phyloP scores from a whole-genome alignment of 2,888 invertebrate species.

The Cactoblastis cactorum region DNA sequence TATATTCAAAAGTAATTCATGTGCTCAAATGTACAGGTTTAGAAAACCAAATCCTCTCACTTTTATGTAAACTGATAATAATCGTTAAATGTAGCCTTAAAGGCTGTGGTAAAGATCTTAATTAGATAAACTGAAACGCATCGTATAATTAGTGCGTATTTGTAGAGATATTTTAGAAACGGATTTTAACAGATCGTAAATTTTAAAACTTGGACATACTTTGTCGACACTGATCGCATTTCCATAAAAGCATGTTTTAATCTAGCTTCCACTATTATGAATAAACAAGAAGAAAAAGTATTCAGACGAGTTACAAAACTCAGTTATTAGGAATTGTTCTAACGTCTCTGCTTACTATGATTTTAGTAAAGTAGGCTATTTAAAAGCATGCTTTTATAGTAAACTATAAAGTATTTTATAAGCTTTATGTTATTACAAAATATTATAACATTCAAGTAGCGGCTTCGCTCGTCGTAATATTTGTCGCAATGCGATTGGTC shows the following conservation, averaged over 20 bases:
- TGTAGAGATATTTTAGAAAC: slow-evolving; percentile 7
- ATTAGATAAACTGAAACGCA: slow-evolving; percentile 15
- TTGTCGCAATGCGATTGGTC: slow-evolving; percentile 6
- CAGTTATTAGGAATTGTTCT: no score
- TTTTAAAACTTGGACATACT: no score
- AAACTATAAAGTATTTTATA: slow-evolving; percentile 1
- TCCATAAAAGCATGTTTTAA: not conserved
- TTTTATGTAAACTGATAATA: slow-evolving; percentile 46
- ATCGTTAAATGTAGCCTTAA: slow-evolving; percentile 52
- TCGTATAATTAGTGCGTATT: slow-evolving; percentile 5
- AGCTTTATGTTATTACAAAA: slow-evolving; percentile 1
- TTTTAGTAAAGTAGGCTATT: not conserved
- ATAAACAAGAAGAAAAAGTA: not conserved
- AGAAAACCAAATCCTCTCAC: slow-evolving; percentile 42
- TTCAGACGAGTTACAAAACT: not conserved
- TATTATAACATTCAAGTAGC: slow-evolving; percentile 4
- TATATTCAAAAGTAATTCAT: slow-evolving; percentile 23
- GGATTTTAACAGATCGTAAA: not conserved
- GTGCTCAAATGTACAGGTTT: slow-evolving; percentile 71
- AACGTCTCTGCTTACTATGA: no score
- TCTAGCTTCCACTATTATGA: not conserved
- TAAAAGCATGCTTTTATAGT: slow-evolving; percentile 3
- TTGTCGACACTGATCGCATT: no score
- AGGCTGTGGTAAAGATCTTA: slow-evolving; percentile 56
- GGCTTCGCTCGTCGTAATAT: slow-evolving; percentile 15